Percentiles rank a stretch among this genome's conserved stretches.
These are phyloP conservation scores for Choloepus didactylus DNA, from an alignment of 2,797 vertebrate species.

Conservation along the genomic window DNA sequence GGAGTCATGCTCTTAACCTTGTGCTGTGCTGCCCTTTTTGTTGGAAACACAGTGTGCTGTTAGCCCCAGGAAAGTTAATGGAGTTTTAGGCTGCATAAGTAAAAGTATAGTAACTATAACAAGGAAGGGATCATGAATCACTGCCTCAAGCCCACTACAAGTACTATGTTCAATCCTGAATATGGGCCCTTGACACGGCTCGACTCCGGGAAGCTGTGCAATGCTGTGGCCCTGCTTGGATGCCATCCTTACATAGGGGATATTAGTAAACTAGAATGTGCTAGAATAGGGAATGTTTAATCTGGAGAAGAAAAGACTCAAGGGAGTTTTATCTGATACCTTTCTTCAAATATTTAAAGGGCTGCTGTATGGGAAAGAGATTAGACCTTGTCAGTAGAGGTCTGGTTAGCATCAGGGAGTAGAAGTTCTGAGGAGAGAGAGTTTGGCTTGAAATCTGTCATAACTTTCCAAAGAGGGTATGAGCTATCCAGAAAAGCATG, in stretches of 20 bases:
- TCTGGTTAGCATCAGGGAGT: background rate
- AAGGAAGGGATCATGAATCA: background rate
- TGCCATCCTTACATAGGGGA: slow-evolving; percentile 19
- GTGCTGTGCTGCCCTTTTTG: background rate
- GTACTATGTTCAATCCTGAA: background rate
- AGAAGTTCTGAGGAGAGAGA: slow-evolving; percentile 2
- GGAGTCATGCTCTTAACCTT: background rate
- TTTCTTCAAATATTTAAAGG: background rate
- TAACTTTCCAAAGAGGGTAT: background rate
- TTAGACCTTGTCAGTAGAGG: background rate
- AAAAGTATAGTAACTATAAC: background rate
- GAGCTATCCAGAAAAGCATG: background rate
- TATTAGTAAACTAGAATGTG: background rate
- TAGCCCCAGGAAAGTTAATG: background rate
- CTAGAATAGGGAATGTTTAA: background rate
- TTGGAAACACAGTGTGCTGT: background rate
- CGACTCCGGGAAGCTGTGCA: background rate
- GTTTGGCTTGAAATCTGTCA: background rate
- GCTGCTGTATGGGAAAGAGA: background rate
- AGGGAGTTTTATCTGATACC: background rate
- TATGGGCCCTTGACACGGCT: background rate
- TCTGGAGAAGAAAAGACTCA: background rate
- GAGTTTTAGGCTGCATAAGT: background rate
- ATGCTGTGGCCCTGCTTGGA: background rate
- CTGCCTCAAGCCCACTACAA: background rate